These are phyloP conservation scores for Acanthisitta chloris DNA, from an alignment of 2,113 vertebrate genomes.

Conservation along the genomic window DNA sequence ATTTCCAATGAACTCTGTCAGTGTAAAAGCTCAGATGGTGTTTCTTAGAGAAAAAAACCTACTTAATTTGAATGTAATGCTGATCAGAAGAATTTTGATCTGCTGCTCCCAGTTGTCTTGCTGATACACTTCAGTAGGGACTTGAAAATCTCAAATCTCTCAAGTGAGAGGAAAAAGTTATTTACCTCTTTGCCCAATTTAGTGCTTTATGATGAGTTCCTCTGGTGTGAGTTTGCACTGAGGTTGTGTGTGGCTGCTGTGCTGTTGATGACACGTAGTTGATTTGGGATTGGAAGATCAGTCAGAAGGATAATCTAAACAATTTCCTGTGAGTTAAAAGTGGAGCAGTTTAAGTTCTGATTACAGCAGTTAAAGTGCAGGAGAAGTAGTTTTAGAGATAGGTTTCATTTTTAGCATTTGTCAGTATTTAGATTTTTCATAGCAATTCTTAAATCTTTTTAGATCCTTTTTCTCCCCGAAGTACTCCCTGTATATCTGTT, in stretches of 20 bases:
- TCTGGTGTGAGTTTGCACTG: fast-evolving
- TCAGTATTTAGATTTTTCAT: neutral
- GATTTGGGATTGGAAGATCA: neutral
- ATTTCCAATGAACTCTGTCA: neutral
- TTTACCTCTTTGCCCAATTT: neutral
- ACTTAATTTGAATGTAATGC: neutral
- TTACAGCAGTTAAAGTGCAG: neutral
- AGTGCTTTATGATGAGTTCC: neutral
- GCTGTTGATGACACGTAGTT: neutral
- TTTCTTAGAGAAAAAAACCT: neutral
- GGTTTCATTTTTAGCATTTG: neutral
- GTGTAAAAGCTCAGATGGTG: neutral
- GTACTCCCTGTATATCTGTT: neutral
- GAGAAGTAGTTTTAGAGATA: neutral
- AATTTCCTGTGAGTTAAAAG: neutral
- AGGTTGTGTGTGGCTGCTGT: neutral
- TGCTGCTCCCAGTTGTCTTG: neutral
- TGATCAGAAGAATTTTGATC: neutral
- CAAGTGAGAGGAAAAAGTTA: neutral
- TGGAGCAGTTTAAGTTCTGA: neutral
- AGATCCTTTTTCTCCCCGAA: fast-evolving
- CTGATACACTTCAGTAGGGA: neutral
- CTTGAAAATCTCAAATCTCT: neutral
- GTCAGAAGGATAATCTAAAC: neutral
- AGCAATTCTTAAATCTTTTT: neutral